Percentiles rank a stretch among this genome's conserved stretches.
Evolutionary conservation across 2,797 vertebrate genomes (phyloP).

Genomic region (Pachyuromys duprasi): DNA sequence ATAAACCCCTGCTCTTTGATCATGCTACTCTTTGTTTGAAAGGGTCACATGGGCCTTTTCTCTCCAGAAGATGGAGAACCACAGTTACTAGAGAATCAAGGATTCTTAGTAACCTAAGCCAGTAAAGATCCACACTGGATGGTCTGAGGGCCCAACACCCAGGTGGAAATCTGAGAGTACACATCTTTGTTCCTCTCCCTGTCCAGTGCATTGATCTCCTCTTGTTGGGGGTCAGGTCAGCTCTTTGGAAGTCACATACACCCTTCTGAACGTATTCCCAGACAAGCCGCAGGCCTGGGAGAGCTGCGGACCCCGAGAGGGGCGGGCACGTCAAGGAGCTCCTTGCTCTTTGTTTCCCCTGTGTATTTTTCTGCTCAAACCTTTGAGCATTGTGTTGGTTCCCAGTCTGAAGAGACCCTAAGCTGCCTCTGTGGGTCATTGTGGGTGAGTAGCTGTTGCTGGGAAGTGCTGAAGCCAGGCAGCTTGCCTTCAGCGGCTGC

Average conservation of each 20-base stretch:
- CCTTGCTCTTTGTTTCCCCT: not conserved
- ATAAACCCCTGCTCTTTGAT: not conserved
- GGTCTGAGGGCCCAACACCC: not conserved
- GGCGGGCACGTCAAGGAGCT: too few species aligned
- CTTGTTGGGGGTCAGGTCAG: not conserved
- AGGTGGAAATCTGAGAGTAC: not conserved
- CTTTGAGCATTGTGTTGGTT: not conserved
- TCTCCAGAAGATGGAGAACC: not conserved
- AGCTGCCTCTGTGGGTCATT: not conserved
- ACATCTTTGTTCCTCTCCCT: not conserved
- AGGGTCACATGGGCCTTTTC: slow-evolving; percentile 50
- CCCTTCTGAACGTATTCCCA: not conserved
- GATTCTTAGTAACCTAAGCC: not conserved
- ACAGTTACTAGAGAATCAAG: not conserved
- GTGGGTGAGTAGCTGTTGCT: not conserved
- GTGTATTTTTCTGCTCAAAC: not conserved
- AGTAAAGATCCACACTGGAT: not conserved
- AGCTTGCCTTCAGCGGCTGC: not conserved
- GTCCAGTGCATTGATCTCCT: not conserved
- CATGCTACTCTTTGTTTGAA: not conserved
- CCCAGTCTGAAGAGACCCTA: not conserved
- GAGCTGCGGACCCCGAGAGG: not conserved
- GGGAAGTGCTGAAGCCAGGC: not conserved
- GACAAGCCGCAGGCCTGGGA: not conserved
- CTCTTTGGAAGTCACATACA: not conserved